These are phyloP conservation scores for Alcedo quadribrachys DNA, from an alignment of 2,797 vertebrate species.

Conservation along the genomic window DNA sequence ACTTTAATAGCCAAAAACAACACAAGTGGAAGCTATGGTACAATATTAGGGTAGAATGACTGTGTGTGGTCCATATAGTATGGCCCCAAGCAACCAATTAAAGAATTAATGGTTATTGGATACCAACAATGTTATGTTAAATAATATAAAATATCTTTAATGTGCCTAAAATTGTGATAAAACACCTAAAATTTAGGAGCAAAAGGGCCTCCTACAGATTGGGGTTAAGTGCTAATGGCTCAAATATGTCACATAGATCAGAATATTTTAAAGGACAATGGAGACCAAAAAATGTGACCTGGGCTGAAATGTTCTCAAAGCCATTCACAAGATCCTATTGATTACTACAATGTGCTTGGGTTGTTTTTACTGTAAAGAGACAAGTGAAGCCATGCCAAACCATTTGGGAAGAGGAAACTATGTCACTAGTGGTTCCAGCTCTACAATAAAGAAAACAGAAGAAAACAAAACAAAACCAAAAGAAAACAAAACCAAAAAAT, in stretches of 20 bases:
- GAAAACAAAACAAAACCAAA: background rate
- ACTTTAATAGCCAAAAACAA: constrained; percentile 60
- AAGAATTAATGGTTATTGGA: constrained; percentile 67
- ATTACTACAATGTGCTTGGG: no score
- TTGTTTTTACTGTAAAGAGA: no score
- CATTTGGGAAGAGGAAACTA: background rate
- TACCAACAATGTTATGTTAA: constrained; percentile 62
- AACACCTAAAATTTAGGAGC: background rate
- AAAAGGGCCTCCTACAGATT: no score
- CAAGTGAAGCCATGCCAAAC: no score
- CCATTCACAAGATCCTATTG: no score
- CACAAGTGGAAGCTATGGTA: constrained; percentile 44
- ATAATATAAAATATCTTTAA: constrained; percentile 56
- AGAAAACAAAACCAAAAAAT: background rate
- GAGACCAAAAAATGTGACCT: no score
- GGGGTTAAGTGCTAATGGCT: no score
- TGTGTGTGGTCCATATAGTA: constrained; percentile 62
- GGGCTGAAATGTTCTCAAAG: no score
- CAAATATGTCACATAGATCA: no score
- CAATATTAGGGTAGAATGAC: constrained; percentile 10
- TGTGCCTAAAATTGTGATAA: constrained; percentile 51
- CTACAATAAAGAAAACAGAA: constrained; percentile 26
- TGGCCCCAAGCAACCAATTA: constrained; percentile 60
- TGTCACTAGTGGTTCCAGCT: constrained; percentile 29
- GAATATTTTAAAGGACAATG: no score